These are phyloP conservation scores for Vombatus ursinus DNA, from an alignment of 2,113 vertebrate genomes.

Conservation along the genomic window DNA sequence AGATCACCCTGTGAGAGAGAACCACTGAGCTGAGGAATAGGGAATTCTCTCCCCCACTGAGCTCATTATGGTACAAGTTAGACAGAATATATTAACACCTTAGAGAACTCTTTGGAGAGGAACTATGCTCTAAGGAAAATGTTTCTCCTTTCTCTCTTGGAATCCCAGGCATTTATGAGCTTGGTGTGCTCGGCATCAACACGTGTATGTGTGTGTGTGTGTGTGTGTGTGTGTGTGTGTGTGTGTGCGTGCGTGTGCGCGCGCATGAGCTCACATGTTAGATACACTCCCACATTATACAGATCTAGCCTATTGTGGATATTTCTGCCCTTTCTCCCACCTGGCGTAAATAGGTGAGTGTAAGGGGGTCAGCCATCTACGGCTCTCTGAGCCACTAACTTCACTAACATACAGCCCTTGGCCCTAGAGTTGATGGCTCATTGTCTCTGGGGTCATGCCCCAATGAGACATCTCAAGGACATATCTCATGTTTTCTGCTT, in stretches of 20 bases:
- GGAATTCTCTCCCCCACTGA: neutral
- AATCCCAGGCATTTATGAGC: neutral
- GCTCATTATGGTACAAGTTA: conserved; percentile 19
- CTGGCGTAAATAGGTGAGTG: neutral
- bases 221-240: neutral
- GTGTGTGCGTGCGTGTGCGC: rapidly evolving
- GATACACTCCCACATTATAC: neutral
- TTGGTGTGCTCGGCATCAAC: neutral
- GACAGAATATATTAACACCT: neutral
- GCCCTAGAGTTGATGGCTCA: neutral
- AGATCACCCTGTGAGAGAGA: neutral
- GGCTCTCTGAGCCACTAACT: neutral
- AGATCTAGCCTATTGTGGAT: neutral
- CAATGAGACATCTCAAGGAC: neutral
- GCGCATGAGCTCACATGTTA: neutral
- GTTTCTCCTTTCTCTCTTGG: neutral
- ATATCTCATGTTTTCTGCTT: neutral
- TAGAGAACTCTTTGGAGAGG: neutral
- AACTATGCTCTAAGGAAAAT: neutral
- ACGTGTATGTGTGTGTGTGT: neutral
- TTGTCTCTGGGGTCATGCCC: neutral
- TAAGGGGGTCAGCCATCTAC: neutral
- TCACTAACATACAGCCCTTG: neutral
- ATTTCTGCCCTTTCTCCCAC: neutral
- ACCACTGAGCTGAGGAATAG: neutral